Evolutionary conservation across 2,888 invertebrate genomes (phyloP).

Genomic region (Chalcosyrphus nemorum): DNA sequence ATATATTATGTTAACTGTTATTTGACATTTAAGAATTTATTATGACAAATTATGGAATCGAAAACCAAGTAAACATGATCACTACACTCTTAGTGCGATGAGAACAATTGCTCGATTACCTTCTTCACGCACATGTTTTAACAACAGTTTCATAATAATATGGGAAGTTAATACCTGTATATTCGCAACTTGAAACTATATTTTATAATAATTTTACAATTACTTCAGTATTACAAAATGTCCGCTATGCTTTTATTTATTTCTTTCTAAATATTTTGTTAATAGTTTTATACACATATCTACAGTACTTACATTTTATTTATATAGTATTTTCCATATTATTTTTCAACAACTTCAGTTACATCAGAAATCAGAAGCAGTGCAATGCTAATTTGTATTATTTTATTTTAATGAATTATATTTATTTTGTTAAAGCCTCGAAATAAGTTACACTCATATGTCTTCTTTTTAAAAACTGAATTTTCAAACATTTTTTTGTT

Average conservation of each 20-base stretch:
- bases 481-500: no score
- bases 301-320: conserved; percentile 68
- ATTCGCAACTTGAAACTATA: conserved; percentile 61
- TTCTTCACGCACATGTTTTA: conserved; percentile 33
- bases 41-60: conserved; percentile 47
- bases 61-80: conserved; percentile 36
- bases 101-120: conserved; percentile 31
- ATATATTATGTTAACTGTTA: conserved; percentile 55
- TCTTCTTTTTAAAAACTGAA: no score
- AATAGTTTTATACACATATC: conserved; percentile 70
- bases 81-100: conserved; percentile 46
- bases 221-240: conserved; percentile 72
- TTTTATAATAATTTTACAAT: conserved; percentile 46
- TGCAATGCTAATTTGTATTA: conserved; percentile 37
- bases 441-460: conserved; percentile 3
- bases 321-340: conserved; percentile 36
- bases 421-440: conserved; percentile 13
- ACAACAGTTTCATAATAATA: conserved; percentile 45
- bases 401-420: conserved; percentile 27
- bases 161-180: conserved; percentile 67
- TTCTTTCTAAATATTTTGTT: conserved; percentile 47
- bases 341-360: conserved; percentile 54
- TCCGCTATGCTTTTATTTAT: conserved; percentile 39
- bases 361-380: conserved; percentile 57
- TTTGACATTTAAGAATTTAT: conserved; percentile 40